Evolutionary conservation across 2,113 vertebrate genomes (phyloP).

Genomic region (Danio rerio): DNA sequence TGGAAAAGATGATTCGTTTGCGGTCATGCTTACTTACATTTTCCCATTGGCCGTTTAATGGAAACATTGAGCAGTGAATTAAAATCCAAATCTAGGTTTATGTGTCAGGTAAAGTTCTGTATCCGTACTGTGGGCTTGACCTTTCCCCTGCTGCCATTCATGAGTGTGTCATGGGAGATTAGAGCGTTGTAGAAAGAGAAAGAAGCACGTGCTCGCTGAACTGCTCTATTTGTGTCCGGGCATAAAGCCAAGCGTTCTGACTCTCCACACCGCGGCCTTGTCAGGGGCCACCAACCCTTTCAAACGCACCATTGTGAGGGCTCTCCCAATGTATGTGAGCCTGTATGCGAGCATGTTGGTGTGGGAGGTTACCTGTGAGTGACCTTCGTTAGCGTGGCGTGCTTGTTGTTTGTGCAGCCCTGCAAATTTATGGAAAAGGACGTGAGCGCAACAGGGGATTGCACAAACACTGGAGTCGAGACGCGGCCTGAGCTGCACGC

Average conservation of each 20-base stretch:
- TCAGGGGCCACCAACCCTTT: conserved; percentile 38
- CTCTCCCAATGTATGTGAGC: neutral
- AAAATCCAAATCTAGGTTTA: neutral
- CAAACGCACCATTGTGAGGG: conserved; percentile 48
- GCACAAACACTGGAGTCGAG: conserved; percentile 51
- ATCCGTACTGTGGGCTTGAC: conserved; percentile 41
- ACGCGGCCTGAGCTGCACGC: conserved; percentile 21
- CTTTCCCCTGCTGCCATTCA: conserved; percentile 53
- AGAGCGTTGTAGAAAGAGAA: conserved; percentile 20
- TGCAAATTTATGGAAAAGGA: conserved; percentile 55
- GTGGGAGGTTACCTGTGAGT: conserved; percentile 33
- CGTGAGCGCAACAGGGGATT: conserved; percentile 47
- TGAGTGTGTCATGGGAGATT: conserved; percentile 52
- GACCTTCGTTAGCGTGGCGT: conserved; percentile 25
- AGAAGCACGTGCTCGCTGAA: conserved; percentile 52
- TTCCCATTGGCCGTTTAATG: conserved; percentile 29
- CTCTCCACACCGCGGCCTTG: conserved; percentile 39
- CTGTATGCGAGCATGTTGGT: neutral
- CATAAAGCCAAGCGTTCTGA: conserved; percentile 52
- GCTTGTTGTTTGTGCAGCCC: conserved; percentile 44
- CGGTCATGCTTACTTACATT: neutral
- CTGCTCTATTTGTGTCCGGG: conserved; percentile 53
- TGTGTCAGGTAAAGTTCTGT: conserved; percentile 33
- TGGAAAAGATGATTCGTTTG: neutral
- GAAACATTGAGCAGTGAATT: neutral